These are phyloP conservation scores for Phthorimaea operculella DNA, from an alignment of 1,140 invertebrate genomes.

Conservation along the genomic window DNA sequence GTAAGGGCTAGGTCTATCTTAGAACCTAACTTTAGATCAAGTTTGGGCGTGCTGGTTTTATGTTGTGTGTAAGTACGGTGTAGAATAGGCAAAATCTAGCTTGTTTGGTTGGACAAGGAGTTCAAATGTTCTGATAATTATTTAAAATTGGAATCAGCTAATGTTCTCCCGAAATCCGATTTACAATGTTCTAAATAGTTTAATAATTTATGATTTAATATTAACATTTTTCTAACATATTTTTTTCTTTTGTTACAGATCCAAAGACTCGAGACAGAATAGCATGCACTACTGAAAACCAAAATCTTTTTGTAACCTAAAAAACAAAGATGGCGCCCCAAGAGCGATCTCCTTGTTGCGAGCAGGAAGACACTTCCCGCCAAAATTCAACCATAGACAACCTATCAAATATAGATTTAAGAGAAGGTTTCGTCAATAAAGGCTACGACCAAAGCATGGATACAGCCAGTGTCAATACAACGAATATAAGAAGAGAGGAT, in stretches of 20 bases:
- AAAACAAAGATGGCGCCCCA: slow-evolving; percentile 56
- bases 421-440: slow-evolving; percentile 47
- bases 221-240: too few relatives aligned
- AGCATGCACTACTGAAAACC: slow-evolving; percentile 4
- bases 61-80: too few relatives aligned
- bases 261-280: not conserved
- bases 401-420: slow-evolving; percentile 47
- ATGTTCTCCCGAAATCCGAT: too few relatives aligned
- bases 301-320: slow-evolving; percentile 8
- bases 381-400: slow-evolving; percentile 45
- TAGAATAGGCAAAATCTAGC: too few relatives aligned
- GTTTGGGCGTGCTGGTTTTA: too few relatives aligned
- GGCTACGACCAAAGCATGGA: slow-evolving; percentile 36
- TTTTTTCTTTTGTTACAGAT: slow-evolving; percentile 7
- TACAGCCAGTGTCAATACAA: slow-evolving; percentile 25
- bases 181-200: too few relatives aligned
- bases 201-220: too few relatives aligned
- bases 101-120: too few relatives aligned
- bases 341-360: slow-evolving; percentile 52
- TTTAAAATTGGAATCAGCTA: too few relatives aligned
- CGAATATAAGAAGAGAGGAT: slow-evolving; percentile 18
- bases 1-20: too few relatives aligned
- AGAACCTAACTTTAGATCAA: too few relatives aligned
- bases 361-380: slow-evolving; percentile 37
- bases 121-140: too few relatives aligned